Conservation (phyloP, 2,113 vertebrate genomes). For the Pycnonotus jocosus region DNA sequence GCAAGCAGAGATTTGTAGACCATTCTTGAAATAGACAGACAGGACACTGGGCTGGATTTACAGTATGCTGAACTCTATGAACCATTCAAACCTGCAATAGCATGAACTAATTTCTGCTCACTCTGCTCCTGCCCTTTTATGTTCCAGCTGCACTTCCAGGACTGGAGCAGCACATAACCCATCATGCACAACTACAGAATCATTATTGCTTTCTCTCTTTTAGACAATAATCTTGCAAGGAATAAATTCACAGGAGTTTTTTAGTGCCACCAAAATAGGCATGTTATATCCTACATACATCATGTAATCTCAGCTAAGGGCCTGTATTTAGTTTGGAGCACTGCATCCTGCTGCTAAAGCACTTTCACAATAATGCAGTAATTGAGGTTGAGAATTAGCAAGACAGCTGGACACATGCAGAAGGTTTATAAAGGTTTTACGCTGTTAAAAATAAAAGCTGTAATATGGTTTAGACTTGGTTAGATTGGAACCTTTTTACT, state of each 20-base stretch:
- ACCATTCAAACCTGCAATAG: not conserved
- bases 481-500: not conserved
- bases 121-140: not conserved
- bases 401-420: not conserved
- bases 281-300: rapidly evolving
- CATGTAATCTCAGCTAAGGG: not conserved
- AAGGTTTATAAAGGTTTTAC: not conserved
- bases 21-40: not conserved
- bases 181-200: not conserved
- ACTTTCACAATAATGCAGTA: not conserved
- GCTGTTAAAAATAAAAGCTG: not conserved
- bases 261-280: not conserved
- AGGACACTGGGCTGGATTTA: not conserved
- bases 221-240: not conserved
- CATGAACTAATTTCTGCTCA: not conserved
- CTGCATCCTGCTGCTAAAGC: not conserved
- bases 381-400: not conserved
- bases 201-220: not conserved
- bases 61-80: not conserved
- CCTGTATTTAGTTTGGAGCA: not conserved
- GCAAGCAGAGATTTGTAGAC: not conserved
- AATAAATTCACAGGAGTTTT: not conserved
- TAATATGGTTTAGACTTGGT: not conserved
- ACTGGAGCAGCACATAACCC: not conserved
- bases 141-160: not conserved